Evolutionary conservation across 2,888 invertebrate species (phyloP).

Genomic region (Drosophila paranaensis): DNA sequence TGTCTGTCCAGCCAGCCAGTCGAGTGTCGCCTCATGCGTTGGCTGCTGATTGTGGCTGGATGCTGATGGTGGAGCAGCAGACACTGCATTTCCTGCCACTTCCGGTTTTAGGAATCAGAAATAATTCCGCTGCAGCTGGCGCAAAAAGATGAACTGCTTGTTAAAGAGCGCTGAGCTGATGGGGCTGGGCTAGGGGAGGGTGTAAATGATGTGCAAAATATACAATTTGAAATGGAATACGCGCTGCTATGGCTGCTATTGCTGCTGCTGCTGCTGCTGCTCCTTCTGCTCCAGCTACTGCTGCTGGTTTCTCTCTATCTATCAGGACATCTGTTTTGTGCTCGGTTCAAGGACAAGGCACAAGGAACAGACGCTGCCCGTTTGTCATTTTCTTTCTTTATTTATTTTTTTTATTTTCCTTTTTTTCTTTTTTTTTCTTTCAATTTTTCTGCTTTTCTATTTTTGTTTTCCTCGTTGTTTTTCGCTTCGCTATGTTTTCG

Average conservation of each 20-base stretch:
- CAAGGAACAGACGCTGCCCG: slow-evolving; percentile 18
- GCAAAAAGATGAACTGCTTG: slow-evolving; percentile 28
- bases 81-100: slow-evolving; percentile 41
- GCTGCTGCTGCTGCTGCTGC: slow-evolving; percentile 13
- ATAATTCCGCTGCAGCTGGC: slow-evolving; percentile 23
- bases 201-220: slow-evolving; percentile 53
- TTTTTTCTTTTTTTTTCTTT: slow-evolving; percentile 13
- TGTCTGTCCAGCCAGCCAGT: neutral
- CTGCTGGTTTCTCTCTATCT: neutral
- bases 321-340: slow-evolving; percentile 25
- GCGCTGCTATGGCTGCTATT: slow-evolving; percentile 14
- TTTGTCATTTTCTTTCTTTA: slow-evolving; percentile 17
- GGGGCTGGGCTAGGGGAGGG: neutral
- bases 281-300: slow-evolving; percentile 22
- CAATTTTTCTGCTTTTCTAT: slow-evolving; percentile 7
- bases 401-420: slow-evolving; percentile 9
- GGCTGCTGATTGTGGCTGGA: slow-evolving; percentile 12
- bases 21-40: neutral
- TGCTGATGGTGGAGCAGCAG: slow-evolving; percentile 19
- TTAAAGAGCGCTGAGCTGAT: neutral
- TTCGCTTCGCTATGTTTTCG: slow-evolving; percentile 32
- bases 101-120: slow-evolving; percentile 34
- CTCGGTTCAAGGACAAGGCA: slow-evolving; percentile 47
- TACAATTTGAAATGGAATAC: slow-evolving; percentile 49
- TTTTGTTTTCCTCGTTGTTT: slow-evolving; percentile 28